Evolutionary conservation across 2,113 vertebrate genomes (phyloP), one percentile per base, ranked within the genome.

Genomic region (Aegithalos caudatus): DNA sequence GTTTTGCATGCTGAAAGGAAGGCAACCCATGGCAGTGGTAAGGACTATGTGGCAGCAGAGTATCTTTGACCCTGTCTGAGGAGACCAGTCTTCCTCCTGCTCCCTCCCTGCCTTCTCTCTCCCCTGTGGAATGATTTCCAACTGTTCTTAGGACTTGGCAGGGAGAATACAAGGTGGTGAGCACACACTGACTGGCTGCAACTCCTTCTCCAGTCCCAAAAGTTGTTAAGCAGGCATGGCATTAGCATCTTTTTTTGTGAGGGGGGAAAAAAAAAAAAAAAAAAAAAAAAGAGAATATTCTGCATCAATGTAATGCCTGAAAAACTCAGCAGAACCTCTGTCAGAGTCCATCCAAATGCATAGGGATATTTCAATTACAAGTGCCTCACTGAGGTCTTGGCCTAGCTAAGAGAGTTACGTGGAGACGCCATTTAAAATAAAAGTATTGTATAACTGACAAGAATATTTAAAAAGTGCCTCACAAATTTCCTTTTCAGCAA

Each of bases 251-350:
- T 38, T 56, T 60, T 62, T 53, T 11, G 15, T 7, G 25, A 6
- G 15, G 7, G 7, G 8, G 1, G 0, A 1, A 2, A 12, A 6
- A 13, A 15, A 35, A 4, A 11, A 14, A 24, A 14, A 33, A 6
- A 21, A 38, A 9, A 24, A 2, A 3, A 38, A 9, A 24, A 2
- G 2, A 69, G 1, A 35, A 44, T 22, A 33, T n/a, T 80, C 42
- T 84, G 23, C 4, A 44, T 82, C 14, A 12, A 27, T 72, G 33
- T 50, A 66, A 38, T 12, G 13, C 47, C 37, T 65, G 44, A 73
- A 62, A 92, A 90, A 29, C 2, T 14, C 4, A 14, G 31, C 10
- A 66, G 13, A 10, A 40, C 9, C 44, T 37, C 27, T 1, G 1
- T 19, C 14, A 56, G 15, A 27, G 12, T 61, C 29, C 31, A 61